Percentiles rank a stretch among this genome's conserved stretches.
These are phyloP conservation scores for Ophion ventricosus DNA, from an alignment of 2,888 invertebrate species.

Conservation along the genomic window DNA sequence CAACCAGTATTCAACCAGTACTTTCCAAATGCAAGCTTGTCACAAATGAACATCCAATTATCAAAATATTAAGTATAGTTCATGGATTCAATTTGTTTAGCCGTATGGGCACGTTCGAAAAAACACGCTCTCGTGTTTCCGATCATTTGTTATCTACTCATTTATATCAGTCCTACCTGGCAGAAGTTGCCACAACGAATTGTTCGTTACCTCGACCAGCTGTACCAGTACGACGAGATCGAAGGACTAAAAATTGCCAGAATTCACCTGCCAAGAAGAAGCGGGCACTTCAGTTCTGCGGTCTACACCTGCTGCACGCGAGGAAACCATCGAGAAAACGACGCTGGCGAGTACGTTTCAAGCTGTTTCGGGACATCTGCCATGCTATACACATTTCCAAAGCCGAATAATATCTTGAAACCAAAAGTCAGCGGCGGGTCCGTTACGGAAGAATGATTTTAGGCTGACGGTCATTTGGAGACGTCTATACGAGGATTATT, in stretches of 20 bases:
- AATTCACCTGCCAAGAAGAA: constrained; percentile 67
- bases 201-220: constrained; percentile 12
- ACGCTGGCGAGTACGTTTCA: constrained; percentile 20
- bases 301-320: constrained; percentile 68
- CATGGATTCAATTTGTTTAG: no score
- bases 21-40: no score
- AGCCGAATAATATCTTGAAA: constrained; percentile 18
- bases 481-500: background rate
- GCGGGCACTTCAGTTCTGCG: constrained; percentile 39
- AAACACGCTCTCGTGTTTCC: no score
- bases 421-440: background rate
- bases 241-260: constrained; percentile 56
- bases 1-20: no score
- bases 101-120: no score
- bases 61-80: no score
- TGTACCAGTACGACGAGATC: constrained; percentile 12
- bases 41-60: no score
- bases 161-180: background rate
- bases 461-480: background rate
- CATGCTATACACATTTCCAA: background rate
- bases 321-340: constrained; percentile 44
- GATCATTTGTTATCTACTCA: no score
- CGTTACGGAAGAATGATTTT: background rate
- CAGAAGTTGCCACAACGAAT: background rate
- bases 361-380: constrained; percentile 60